A percentile compares a stretch with the other conserved stretches of the same genome.
These are phyloP conservation scores for Melanerpes formicivorus DNA, from an alignment of 2,113 vertebrate genomes.

Conservation along the genomic window DNA sequence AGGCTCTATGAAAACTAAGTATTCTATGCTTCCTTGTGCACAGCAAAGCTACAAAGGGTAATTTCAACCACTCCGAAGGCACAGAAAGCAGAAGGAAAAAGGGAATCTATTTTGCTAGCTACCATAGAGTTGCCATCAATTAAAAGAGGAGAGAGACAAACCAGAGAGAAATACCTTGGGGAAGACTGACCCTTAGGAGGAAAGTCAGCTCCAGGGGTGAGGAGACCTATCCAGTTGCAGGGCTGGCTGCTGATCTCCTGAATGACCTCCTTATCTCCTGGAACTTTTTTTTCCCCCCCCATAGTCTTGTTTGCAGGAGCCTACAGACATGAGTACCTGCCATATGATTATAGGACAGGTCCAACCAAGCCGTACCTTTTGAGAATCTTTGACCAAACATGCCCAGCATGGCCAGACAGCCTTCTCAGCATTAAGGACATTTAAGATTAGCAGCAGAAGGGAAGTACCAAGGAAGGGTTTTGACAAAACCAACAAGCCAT, in stretches of 20 bases:
- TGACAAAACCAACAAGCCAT: not conserved
- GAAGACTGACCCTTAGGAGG: not conserved
- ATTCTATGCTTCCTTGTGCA: not conserved
- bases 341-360: no score
- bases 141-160: not conserved
- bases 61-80: not conserved
- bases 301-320: no score
- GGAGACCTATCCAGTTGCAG: not conserved
- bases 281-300: no score
- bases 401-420: no score
- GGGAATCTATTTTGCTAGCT: not conserved
- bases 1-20: not conserved
- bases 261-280: no score
- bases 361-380: no score
- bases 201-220: not conserved
- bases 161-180: not conserved
- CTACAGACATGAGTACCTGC: no score
- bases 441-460: not conserved
- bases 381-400: no score
- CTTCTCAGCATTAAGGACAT: not conserved
- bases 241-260: not conserved
- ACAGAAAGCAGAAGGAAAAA: not conserved
- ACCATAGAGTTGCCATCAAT: not conserved
- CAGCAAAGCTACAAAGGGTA: not conserved
- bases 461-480: not conserved